Base-by-base conservation (phyloP, 2,113 vertebrate species). In the Lepisosteus oculatus region DNA sequence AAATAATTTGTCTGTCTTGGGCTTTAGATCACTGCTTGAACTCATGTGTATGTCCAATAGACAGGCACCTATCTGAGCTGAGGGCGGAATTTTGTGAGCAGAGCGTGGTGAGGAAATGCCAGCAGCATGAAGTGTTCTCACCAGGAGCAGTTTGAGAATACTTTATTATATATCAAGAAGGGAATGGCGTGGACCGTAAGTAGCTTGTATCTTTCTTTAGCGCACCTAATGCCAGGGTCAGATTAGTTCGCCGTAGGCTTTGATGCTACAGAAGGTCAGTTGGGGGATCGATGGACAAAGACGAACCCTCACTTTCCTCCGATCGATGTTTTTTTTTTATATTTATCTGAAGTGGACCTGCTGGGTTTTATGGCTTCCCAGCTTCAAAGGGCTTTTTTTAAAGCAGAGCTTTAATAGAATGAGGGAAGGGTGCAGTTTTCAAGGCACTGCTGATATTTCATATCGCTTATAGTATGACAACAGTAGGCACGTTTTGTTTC, bases 191-290 rank as follows among this genome's bases (percentile, higher is more conserved):
- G 86, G 85, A 82, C 87, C 84, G 84, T 92, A 89, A 92, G 90
- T 90, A 90, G 87, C 86, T 89, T 80, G 86, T 88, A 86, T 92
- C 87, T 92, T 85, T 88, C 89, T 82, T 86, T 86, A 91, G 90
- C 81, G 81, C 91, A 90, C 92, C 89, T 94, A 93, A 94, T 93
- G 93, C 92, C 83, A 90, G 92, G 94, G 94, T 94, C 94, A 95
- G 93, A 94, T 93, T 92, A 93, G 93, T 94, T 93, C 83, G 85
- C 86, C 88, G 85, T 92, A 93, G 92, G 92, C 93, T 96, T 95
- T 96, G 94, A 95, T 94, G 93, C 89, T 94, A 79, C 80, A 85
- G 93, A 95, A 96, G 95, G 95, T 97, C 95, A 96, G 90, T 81
- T 71, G 82, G 87, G 86, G 90, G 92, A 97, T 97, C 91, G 90